A percentile compares a stretch with the other conserved stretches of the same genome.
These are phyloP conservation scores for Procambarus clarkii DNA, from an alignment of 1,140 invertebrate species.

Conservation along the genomic window DNA sequence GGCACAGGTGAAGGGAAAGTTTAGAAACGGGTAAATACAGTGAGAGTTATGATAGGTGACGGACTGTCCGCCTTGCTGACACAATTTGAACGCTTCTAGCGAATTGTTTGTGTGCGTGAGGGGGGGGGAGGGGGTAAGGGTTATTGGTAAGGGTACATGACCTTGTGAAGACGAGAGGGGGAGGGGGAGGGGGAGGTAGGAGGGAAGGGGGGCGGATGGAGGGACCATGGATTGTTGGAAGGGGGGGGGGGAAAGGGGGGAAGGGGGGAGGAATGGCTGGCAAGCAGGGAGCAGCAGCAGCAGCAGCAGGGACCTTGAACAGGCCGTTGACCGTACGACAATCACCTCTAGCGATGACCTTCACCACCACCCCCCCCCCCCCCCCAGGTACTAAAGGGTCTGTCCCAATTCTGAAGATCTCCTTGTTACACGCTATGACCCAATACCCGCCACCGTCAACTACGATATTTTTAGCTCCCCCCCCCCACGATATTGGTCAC, in stretches of 20 bases:
- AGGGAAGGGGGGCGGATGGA: not conserved
- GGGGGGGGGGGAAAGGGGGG: not conserved
- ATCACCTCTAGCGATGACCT: constrained; percentile 37
- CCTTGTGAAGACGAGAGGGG: not conserved
- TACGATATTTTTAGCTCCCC: not conserved
- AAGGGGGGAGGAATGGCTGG: not conserved
- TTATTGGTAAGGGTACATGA: not conserved
- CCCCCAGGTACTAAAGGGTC: not conserved
- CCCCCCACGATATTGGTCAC: not conserved
- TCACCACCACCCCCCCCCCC: constrained; percentile 25
- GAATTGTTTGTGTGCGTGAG: not conserved
- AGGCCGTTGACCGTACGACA: constrained; percentile 51
- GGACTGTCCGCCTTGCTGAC: too few relatives aligned
- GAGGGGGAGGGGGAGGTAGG: constrained; percentile 11
- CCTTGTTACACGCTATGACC: not conserved
- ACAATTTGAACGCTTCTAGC: too few relatives aligned
- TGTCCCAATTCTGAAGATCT: not conserved
- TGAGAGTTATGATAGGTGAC: too few relatives aligned
- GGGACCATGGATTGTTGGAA: not conserved
- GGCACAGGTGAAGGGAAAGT: too few relatives aligned
- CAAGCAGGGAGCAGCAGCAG: not conserved
- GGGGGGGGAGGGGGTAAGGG: not conserved
- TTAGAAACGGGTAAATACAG: too few relatives aligned
- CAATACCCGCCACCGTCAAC: not conserved
- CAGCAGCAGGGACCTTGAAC: constrained; percentile 35